Percentiles rank a stretch among this genome's conserved stretches.
phyloP scores from a whole-genome alignment of 2,797 vertebrate genomes.

The Spondyliosoma cantharus region DNA sequence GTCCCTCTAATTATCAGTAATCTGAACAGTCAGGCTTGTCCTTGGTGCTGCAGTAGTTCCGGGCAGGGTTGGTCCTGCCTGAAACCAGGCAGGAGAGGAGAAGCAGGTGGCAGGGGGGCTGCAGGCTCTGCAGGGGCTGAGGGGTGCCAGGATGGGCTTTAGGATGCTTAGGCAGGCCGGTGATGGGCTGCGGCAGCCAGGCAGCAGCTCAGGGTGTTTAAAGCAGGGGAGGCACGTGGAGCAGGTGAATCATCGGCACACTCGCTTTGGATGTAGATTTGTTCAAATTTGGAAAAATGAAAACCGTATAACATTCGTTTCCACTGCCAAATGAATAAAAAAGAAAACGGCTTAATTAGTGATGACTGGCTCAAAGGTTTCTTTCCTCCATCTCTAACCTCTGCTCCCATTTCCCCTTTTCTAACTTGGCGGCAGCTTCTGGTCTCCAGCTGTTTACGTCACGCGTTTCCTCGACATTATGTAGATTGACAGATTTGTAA shows the following conservation, averaged over 20 bases:
- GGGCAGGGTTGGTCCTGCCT: constrained; percentile 22
- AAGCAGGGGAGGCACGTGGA: constrained; percentile 23
- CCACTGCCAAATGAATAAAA: background rate
- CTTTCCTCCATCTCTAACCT: constrained; percentile 13
- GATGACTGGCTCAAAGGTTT: constrained; percentile 19
- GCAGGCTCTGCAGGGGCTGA: constrained; percentile 9
- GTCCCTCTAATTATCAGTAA: constrained; percentile 77
- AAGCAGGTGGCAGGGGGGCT: constrained; percentile 28
- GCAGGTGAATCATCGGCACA: constrained; percentile 40
- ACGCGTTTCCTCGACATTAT: constrained; percentile 71
- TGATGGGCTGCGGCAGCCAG: constrained; percentile 30
- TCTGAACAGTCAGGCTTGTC: constrained; percentile 68
- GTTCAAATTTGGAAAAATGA: constrained; percentile 24
- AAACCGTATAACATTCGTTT: constrained; percentile 2
- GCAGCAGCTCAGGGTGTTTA: constrained; percentile 47
- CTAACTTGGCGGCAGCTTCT: constrained; percentile 38
- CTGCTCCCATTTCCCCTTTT: constrained; percentile 33
- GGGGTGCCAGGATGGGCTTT: constrained; percentile 56
- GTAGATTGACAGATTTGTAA: constrained; percentile 76
- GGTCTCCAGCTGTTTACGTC: constrained; percentile 59
- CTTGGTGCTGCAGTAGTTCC: constrained; percentile 47
- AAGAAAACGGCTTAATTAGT: constrained; percentile 5
- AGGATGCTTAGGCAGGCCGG: constrained; percentile 54
- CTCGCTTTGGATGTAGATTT: background rate
- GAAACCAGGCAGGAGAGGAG: constrained; percentile 23